Percentiles rank a stretch among this genome's conserved stretches.
Conservation (phyloP, 2,113 vertebrate genomes). For the Hippocampus barbouri region DNA sequence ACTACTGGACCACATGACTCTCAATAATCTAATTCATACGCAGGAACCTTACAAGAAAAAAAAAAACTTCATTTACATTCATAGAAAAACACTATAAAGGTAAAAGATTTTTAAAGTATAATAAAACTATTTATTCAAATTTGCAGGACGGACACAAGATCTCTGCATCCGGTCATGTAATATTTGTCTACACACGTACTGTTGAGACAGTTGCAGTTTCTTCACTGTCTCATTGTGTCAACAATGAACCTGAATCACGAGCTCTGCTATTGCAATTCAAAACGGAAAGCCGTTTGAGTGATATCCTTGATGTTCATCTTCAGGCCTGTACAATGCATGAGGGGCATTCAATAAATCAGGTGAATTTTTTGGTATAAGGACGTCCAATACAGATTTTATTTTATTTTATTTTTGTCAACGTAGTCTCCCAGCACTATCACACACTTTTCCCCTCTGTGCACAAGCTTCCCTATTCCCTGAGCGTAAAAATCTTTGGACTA, state of each 20-base stretch:
- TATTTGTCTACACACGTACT: background rate
- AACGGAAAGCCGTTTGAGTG: background rate
- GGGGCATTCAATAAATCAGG: too few relatives aligned
- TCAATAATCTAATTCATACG: conserved; percentile 27
- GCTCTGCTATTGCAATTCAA: conserved; percentile 1
- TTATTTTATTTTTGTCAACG: too few relatives aligned
- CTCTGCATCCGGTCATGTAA: conserved; percentile 13
- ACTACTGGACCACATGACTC: background rate
- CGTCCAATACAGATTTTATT: too few relatives aligned
- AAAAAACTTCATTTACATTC: conserved; percentile 59
- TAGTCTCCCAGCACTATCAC: too few relatives aligned
- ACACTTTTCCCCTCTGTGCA: too few relatives aligned
- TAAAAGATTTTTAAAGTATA: conserved; percentile 80
- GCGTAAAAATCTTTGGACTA: too few relatives aligned
- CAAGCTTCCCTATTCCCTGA: too few relatives aligned
- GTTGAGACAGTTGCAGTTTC: too few relatives aligned
- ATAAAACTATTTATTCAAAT: conserved; percentile 87
- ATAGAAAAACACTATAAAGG: conserved; percentile 68
- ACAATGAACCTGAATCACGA: conserved; percentile 20
- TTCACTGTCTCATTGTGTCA: conserved; percentile 1
- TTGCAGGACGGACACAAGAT: conserved; percentile 49
- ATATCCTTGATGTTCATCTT: background rate
- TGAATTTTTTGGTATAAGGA: too few relatives aligned
- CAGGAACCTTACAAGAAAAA: conserved; percentile 27
- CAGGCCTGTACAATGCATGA: background rate